Percentiles rank a stretch among this genome's conserved stretches.
These are phyloP conservation scores for Drosophila kikkawai DNA, from an alignment of 1,140 invertebrate species.

Conservation along the genomic window DNA sequence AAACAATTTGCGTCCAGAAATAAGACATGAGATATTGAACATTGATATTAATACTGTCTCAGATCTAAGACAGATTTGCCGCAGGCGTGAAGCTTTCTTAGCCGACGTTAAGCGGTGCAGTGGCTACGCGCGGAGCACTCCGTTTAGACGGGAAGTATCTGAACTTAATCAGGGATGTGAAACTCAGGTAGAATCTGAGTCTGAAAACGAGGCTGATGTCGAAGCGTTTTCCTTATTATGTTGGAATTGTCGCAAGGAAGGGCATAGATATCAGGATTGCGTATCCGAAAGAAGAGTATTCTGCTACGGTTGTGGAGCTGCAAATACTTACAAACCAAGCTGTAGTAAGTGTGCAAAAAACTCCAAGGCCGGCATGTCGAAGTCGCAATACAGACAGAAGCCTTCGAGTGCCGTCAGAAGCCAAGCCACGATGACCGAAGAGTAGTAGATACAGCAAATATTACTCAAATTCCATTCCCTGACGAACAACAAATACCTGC, in stretches of 20 bases:
- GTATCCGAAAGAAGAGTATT: conserved; percentile 1
- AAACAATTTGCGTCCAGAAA: neutral
- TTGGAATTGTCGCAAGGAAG: neutral
- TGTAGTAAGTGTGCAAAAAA: conserved; percentile 14
- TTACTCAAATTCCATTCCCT: neutral
- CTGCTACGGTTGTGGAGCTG: conserved; percentile 9
- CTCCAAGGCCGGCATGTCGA: conserved; percentile 1
- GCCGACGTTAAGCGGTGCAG: neutral
- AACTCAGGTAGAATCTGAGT: neutral
- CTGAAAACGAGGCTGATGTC: neutral
- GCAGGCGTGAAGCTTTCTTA: neutral
- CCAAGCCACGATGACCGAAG: conserved; percentile 9
- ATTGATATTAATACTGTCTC: neutral
- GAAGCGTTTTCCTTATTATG: neutral
- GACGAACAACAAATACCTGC: neutral
- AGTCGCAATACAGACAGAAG: conserved; percentile 6
- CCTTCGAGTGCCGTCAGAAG: neutral
- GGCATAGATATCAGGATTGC: conserved; percentile 2
- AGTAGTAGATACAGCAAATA: neutral
- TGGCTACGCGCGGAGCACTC: neutral
- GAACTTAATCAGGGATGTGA: neutral
- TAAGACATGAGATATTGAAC: neutral
- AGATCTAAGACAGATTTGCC: neutral
- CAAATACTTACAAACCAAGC: conserved; percentile 2
- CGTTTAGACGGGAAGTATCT: neutral